Base-by-base conservation (phyloP, 2,888 invertebrate species). In the Ormyrus rosae region DNA sequence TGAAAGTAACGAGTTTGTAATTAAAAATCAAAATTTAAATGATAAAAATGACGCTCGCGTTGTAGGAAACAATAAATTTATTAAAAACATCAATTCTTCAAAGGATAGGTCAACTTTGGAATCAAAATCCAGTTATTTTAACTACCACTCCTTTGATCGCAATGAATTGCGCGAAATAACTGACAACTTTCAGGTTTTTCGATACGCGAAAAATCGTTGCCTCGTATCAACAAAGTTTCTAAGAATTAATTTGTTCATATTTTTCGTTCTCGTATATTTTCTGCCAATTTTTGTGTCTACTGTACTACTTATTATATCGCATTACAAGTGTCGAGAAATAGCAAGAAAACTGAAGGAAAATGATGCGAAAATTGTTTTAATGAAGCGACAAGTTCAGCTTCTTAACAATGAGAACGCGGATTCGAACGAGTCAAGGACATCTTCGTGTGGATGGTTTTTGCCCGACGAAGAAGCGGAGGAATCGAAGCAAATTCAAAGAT, bases 211-310 rank as follows among this genome's bases (percentile, higher is more conserved):
- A 9, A 71, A 67, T 61, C 72, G 78, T 3, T 91, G 90, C 82
- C 85, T 85, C 45, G 65, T 89, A 48, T 85, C 90, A 1, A 81
- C 80, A 9, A 83, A 80, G 55, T 87, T 89, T 78, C 78, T 90
- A 10, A 89, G 86, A 82, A 80, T 86, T 58, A 84, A 90, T 78
- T 78, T 91, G 45, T 84, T 90, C 45, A 53, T 86, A 6, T 34
- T 90, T 13, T 58, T 88, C 34, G 87, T 89, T 65, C 8, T 88
- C 3, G 75, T 89, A 1, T 84, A 83, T 56, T 83, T 85, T 51
- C 13, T 72, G 61, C 83, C 83, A 1, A 83, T 84, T 67, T 68
- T 81, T 48, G 11, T 73, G 5, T 81, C 83, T 1, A 46, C 77
- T 13, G 13, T 82, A 2, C 67, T 84, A 5, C 82, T 83, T 13